A percentile compares a stretch with the other conserved stretches of the same genome.
Evolutionary conservation across 2,797 vertebrate species (phyloP).

Genomic region (Lepus townsendii): DNA sequence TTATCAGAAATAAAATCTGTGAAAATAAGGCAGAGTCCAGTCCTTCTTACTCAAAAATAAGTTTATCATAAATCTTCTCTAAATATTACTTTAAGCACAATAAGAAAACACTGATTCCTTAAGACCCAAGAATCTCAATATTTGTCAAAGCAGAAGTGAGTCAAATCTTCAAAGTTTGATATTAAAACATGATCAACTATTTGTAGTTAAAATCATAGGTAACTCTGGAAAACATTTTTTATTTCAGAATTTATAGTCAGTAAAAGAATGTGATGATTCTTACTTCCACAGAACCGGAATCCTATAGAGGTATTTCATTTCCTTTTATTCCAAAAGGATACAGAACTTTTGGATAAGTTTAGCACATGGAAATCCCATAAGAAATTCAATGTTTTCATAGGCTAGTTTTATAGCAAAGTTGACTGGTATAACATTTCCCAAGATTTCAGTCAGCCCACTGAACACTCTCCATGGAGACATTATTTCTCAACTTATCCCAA

Average conservation of each 20-base stretch:
- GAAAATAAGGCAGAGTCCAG: not conserved
- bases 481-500: not conserved
- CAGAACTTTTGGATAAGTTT: not conserved
- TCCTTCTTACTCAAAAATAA: not conserved
- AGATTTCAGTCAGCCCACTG: not conserved
- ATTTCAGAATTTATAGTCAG: constrained; percentile 31
- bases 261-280: not conserved
- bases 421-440: not conserved
- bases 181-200: not conserved
- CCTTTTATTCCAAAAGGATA: not conserved
- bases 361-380: not conserved
- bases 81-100: not conserved
- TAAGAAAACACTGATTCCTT: not conserved
- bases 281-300: not conserved
- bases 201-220: not conserved
- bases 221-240: not conserved
- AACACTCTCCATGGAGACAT: not conserved
- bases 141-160: constrained; percentile 47
- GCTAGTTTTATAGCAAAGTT: not conserved
- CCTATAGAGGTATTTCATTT: not conserved
- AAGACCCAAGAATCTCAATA: not conserved
- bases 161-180: not conserved
- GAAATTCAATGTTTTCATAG: not conserved
- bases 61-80: not conserved
- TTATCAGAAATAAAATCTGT: not conserved